Base-by-base conservation (phyloP, 1,140 invertebrate genomes). In the Lepidurus couesii region DNA sequence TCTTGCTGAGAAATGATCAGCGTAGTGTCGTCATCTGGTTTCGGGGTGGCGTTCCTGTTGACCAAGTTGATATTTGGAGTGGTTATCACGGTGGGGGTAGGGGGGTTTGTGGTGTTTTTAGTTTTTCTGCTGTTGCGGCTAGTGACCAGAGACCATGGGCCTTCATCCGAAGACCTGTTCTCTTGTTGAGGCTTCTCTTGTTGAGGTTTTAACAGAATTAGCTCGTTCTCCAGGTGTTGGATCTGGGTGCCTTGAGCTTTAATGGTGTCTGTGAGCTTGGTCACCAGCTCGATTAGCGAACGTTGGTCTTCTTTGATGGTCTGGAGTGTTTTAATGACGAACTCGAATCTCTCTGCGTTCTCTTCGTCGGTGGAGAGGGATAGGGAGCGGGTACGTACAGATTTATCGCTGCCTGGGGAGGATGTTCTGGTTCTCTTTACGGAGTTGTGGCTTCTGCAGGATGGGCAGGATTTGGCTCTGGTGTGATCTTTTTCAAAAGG, bases 1-100 rank as follows among this genome's bases (percentile, higher is more conserved):
- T 76, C 75, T 76, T 42, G 21, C n/a, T 76, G 75, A 44, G 4
- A n/a, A 5, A 76, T 43, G 9, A 76, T 76, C 10, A 75, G n/a
- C 16, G 45, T 47, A 4, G n/a, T 75, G 2, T 47, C 9, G 9
- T 47, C 45, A 9, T 47, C 45, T 47, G 45, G 45, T 47, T 47
- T 47, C 26, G 26, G 45, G 3, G 2, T 47, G 45, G 9, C 2
- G 3, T 47, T 47, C 9, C 45, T 47, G 45, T 47, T 47, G 16
- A 16, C 16, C 16, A 16, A 47, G 16, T 11, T 16, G 45, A 16
- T 11, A 16, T 47, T 16, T 9, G 45, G 9, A 1, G 45, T 11
- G 16, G 45, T 4, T 16, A 3, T 16, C 16, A 16, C 45, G 0
- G 45, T 47, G 45, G 45, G 9, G 45, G 45, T 11, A 47, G 16